Conservation (phyloP, 2,888 invertebrate genomes). For the Drosophila paramelanica region DNA sequence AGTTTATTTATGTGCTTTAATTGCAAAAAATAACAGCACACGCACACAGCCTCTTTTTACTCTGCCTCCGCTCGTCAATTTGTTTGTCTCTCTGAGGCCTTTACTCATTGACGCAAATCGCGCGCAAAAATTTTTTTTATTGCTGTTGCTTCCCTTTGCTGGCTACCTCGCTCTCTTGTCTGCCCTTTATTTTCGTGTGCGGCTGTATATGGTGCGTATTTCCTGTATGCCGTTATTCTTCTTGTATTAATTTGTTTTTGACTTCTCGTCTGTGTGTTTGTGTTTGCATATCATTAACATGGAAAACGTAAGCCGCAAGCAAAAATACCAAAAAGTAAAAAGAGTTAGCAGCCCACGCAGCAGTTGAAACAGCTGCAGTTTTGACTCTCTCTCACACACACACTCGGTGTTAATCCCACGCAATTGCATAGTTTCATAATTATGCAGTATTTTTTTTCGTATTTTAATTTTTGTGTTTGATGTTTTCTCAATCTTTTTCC, state of each 20-base stretch:
- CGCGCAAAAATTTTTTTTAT: slow-evolving; percentile 70
- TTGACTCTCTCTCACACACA: slow-evolving; percentile 10
- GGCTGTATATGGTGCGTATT: slow-evolving; percentile 64
- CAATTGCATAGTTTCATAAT: slow-evolving; percentile 53
- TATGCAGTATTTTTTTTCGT: slow-evolving; percentile 33
- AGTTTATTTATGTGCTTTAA: slow-evolving; percentile 70
- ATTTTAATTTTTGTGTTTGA: slow-evolving; percentile 47
- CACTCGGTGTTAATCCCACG: slow-evolving; percentile 32
- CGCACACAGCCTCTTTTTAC: not conserved
- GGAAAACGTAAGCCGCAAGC: slow-evolving; percentile 59
- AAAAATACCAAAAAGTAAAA: slow-evolving; percentile 25
- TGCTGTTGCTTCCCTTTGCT: slow-evolving; percentile 49
- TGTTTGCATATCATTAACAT: slow-evolving; percentile 77
- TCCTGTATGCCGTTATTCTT: slow-evolving; percentile 29
- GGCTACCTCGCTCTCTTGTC: slow-evolving; percentile 6
- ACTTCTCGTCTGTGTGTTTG: slow-evolving; percentile 51
- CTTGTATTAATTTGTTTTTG: slow-evolving; percentile 39
- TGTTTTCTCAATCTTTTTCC: slow-evolving; percentile 68
- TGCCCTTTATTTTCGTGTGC: slow-evolving; percentile 30
- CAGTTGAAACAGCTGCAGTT: slow-evolving; percentile 48
- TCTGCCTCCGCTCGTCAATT: slow-evolving; percentile 10
- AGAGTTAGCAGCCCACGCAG: slow-evolving; percentile 67
- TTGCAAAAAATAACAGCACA: slow-evolving; percentile 51
- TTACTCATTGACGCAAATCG: slow-evolving; percentile 72
- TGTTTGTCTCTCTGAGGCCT: slow-evolving; percentile 23